phyloP scores from a whole-genome alignment of 2,113 vertebrate genomes.

The Columbina picui region DNA sequence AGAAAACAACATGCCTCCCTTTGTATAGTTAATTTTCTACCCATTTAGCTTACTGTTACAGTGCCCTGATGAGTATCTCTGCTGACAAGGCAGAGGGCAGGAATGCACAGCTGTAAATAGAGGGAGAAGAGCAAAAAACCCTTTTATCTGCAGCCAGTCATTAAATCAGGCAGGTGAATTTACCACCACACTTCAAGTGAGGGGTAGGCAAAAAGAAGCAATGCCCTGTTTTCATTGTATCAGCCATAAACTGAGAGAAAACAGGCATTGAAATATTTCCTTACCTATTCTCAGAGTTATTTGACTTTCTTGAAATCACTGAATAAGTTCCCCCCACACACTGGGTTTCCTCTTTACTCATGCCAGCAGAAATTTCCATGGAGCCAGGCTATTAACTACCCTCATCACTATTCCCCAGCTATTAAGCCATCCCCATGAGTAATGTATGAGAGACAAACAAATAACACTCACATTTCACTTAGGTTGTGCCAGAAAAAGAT shows the following conservation, averaged over 20 bases:
- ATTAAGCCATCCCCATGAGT: background rate
- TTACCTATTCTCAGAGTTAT: background rate
- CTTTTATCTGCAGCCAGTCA: background rate
- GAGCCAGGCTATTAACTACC: background rate
- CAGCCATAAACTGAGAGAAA: background rate
- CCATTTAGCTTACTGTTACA: background rate
- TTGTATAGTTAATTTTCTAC: background rate
- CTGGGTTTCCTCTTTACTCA: rapidly evolving
- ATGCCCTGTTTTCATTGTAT: background rate
- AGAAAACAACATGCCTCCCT: background rate
- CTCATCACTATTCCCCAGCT: background rate
- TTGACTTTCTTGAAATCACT: background rate
- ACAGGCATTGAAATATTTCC: background rate
- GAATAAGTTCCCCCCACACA: background rate
- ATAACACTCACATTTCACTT: background rate
- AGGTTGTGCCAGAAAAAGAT: background rate
- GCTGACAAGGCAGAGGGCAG: background rate
- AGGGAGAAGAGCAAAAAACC: background rate
- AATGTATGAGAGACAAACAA: background rate
- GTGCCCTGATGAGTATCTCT: background rate
- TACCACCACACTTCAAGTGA: background rate
- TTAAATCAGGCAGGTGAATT: background rate
- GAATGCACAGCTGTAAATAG: background rate
- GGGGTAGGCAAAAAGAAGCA: background rate
- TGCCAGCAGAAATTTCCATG: background rate